Base-by-base conservation (phyloP, 2,113 vertebrate species). In the Oncorhynchus tshawytscha region DNA sequence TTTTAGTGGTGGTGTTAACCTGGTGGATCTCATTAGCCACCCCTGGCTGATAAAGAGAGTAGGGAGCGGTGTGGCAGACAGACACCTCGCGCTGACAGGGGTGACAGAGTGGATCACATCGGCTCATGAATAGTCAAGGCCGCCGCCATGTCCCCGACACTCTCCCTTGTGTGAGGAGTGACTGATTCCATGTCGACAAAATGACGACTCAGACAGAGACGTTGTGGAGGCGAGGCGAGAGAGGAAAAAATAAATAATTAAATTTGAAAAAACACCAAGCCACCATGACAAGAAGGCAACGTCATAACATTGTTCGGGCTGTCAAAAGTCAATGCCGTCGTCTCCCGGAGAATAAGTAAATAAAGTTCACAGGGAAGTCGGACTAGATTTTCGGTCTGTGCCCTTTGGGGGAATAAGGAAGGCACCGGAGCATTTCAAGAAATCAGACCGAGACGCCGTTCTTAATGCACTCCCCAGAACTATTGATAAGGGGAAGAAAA, bases 101-200 rank as follows among this genome's bases (percentile, higher is more conserved):
- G 87, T 91, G 90, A 93, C 88, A 84, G 88, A 91, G 88, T 90
- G 88, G 85, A 90, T 91, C 91, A 87, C 87, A 78, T 82, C 60
- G 77, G 84, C 87, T 92, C 87, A 91, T 93, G 90, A 92, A 93
- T 92, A 92, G 88, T 90, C 91, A 92, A 91, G 86, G 75, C 72
- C 81, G 81, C 86, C 85, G 78, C 87, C 90, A 80, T 85, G 88
- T 88, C 86, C 87, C 79, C n/a, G 71, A 79, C 22, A 13, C 25
- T 85, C 86, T 83, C 81, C 85, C 86, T 78, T 29, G 65, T 81
- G 85, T 86, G 85, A 89, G 88, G 77, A 91, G 39, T 45, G 39
- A 91, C 87, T 75, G 90, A 91, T 91, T 87, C 86, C 81, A 82
- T 91, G 89, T 92, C 88, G 87, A 88, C 89, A 89, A 88, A 86